phyloP scores from a whole-genome alignment of 2,888 invertebrate species.

The Boloria euphrosyne region DNA sequence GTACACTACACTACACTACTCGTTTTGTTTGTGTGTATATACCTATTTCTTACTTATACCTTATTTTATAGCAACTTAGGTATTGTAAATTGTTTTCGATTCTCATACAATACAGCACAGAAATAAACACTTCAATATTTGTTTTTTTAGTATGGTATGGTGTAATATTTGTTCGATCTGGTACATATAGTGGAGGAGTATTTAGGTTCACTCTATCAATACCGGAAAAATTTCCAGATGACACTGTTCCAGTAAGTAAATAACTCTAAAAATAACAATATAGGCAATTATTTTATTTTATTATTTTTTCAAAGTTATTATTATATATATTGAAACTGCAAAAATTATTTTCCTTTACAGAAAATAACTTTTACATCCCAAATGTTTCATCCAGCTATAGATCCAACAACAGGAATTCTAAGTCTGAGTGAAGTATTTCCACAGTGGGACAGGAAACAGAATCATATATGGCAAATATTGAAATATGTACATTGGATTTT shows the following conservation, averaged over 20 bases:
- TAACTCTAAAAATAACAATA: too few relatives aligned
- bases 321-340: too few relatives aligned
- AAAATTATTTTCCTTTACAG: constrained; percentile 71
- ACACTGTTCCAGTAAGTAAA: constrained; percentile 88
- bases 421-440: constrained; percentile 91
- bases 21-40: too few relatives aligned
- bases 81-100: not conserved
- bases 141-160: constrained; percentile 92
- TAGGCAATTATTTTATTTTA: too few relatives aligned
- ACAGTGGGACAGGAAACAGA: constrained; percentile 91
- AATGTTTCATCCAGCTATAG: constrained; percentile 93
- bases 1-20: too few relatives aligned
- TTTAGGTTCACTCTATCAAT: constrained; percentile 94
- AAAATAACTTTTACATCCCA: constrained; percentile 91
- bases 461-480: constrained; percentile 94
- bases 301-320: too few relatives aligned
- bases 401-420: constrained; percentile 89
- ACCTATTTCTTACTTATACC: too few relatives aligned
- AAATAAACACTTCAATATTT: too few relatives aligned
- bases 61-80: not conserved
- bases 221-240: constrained; percentile 94
- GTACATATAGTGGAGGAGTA: constrained; percentile 93
- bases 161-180: constrained; percentile 93
- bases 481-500: constrained; percentile 92
- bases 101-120: not conserved